Evolutionary conservation across 2,888 invertebrate genomes (phyloP).

Genomic region (Heliconius hortense): DNA sequence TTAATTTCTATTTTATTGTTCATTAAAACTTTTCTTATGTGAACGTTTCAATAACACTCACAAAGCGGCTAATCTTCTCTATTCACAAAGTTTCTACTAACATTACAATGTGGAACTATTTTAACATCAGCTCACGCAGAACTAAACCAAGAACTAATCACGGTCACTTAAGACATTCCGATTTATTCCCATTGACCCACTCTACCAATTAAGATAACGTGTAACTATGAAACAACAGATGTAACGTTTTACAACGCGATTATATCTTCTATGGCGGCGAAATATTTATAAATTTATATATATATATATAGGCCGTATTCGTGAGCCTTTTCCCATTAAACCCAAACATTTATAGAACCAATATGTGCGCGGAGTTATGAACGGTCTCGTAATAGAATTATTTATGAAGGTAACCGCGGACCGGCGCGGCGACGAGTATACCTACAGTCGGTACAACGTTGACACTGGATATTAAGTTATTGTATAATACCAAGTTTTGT

Average conservation of each 20-base stretch:
- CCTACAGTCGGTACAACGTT: neutral
- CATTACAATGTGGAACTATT: too few relatives aligned
- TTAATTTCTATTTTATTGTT: too few relatives aligned
- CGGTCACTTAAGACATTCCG: neutral
- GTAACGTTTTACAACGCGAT: conserved; percentile 1
- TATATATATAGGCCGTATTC: conserved; percentile 6
- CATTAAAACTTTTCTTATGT: too few relatives aligned
- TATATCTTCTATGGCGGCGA: conserved; percentile 1
- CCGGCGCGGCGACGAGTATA: neutral
- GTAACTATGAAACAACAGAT: neutral
- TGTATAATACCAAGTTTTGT: neutral
- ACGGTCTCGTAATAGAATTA: conserved; percentile 14
- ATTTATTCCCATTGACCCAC: neutral
- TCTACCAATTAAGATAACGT: conserved; percentile 3
- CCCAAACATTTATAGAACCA: conserved; percentile 9
- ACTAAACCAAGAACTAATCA: too few relatives aligned
- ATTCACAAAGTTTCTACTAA: too few relatives aligned
- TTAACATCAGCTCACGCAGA: too few relatives aligned
- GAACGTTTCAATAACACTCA: too few relatives aligned
- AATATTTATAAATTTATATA: conserved; percentile 5
- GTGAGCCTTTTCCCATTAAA: conserved; percentile 23
- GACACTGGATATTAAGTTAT: neutral
- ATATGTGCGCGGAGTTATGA: conserved; percentile 20
- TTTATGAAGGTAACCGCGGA: neutral
- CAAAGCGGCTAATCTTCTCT: neutral